Percentiles rank a stretch among this genome's conserved stretches.
These are phyloP conservation scores for Leucoraja ocellata DNA, from an alignment of 2,797 vertebrate genomes.

Conservation along the genomic window DNA sequence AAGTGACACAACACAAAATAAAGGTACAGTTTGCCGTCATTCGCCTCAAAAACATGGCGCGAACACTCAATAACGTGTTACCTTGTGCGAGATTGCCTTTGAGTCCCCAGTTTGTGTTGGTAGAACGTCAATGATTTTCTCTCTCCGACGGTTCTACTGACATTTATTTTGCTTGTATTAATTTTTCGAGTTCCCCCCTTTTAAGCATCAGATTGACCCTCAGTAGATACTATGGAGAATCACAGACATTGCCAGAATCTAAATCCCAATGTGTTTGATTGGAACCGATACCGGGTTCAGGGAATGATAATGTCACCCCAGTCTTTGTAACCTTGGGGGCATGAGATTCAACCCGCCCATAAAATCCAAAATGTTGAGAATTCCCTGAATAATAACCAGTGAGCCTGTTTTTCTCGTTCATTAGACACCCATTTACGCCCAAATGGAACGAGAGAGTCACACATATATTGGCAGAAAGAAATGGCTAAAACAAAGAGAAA, in stretches of 20 bases:
- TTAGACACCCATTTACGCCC: not conserved
- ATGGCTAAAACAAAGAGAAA: too few species aligned
- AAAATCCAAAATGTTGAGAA: not conserved
- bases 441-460: not conserved
- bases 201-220: not conserved
- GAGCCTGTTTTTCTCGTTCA: too few species aligned
- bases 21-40: not conserved
- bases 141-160: not conserved
- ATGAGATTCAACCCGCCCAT: too few species aligned
- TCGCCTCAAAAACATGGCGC: too few species aligned
- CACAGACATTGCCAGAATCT: not conserved
- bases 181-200: not conserved
- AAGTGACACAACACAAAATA: not conserved
- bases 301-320: not conserved
- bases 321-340: too few species aligned
- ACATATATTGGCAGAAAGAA: not conserved
- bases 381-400: not conserved
- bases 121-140: too few species aligned
- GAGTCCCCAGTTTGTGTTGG: not conserved
- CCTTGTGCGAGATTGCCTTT: too few species aligned
- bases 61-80: not conserved
- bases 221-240: not conserved
- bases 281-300: not conserved
- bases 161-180: too few species aligned
- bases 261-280: not conserved